Conservation (phyloP, 2,797 vertebrate species). For the Eutrigla gurnardus region DNA sequence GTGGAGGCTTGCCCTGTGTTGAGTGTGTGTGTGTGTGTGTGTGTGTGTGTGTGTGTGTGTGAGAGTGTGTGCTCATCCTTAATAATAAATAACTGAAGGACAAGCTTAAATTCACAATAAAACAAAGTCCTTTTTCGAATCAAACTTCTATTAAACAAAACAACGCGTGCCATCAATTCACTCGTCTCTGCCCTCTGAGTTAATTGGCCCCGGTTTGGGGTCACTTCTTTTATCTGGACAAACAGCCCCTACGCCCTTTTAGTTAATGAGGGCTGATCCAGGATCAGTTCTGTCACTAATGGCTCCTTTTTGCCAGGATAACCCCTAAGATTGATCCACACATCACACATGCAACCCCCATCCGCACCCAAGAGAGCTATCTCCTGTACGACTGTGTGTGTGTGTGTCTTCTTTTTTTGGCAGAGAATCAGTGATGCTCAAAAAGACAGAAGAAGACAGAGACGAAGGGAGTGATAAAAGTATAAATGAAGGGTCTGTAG, state of each 20-base stretch:
- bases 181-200: constrained; percentile 55
- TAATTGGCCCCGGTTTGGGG: constrained; percentile 75
- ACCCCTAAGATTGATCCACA: constrained; percentile 72
- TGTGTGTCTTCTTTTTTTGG: neutral
- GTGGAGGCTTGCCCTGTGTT: constrained; percentile 77
- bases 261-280: constrained; percentile 81
- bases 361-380: constrained; percentile 49
- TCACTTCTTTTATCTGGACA: constrained; percentile 78
- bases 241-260: constrained; percentile 73
- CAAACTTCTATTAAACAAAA: constrained; percentile 69
- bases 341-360: constrained; percentile 64
- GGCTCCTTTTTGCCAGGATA: constrained; percentile 69
- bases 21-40: constrained; percentile 46
- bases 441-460: constrained; percentile 16
- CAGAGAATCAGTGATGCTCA: neutral
- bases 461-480: constrained; percentile 81
- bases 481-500: constrained; percentile 68
- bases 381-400: constrained; percentile 17
- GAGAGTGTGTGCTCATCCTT: constrained; percentile 50
- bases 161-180: constrained; percentile 42
- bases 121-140: constrained; percentile 59
- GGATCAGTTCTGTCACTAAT: constrained; percentile 78
- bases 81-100: constrained; percentile 78
- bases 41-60: constrained; percentile 34
- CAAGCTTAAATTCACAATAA: constrained; percentile 65